These are phyloP conservation scores for Paradoxurus hermaphroditus DNA, from an alignment of 2,113 vertebrate species.

Conservation along the genomic window DNA sequence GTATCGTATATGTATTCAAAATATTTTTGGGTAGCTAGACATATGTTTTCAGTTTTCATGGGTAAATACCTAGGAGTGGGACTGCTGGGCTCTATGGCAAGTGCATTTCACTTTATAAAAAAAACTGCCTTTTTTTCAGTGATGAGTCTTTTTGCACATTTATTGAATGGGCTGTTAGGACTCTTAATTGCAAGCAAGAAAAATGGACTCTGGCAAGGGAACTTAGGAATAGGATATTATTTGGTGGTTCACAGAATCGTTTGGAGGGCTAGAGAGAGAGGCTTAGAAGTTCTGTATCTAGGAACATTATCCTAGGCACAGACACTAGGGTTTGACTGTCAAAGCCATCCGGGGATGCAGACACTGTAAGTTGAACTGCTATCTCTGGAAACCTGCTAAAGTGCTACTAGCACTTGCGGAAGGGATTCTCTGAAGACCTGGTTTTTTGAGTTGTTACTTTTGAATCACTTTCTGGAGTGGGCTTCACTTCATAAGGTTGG, in stretches of 20 bases:
- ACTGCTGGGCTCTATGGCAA: background rate
- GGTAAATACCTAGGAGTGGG: background rate
- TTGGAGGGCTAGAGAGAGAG: background rate
- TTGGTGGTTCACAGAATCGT: background rate
- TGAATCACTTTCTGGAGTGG: background rate
- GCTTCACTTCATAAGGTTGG: background rate
- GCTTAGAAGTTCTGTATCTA: background rate
- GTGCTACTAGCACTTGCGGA: background rate
- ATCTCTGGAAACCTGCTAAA: background rate
- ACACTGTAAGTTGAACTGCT: background rate
- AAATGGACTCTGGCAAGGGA: background rate
- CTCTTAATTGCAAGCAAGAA: background rate
- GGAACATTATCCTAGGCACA: background rate
- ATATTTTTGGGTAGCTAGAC: background rate
- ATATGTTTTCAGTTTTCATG: background rate
- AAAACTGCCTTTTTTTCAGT: background rate
- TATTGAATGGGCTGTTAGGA: background rate
- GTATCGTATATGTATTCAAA: background rate
- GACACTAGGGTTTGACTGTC: background rate
- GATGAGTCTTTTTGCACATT: background rate
- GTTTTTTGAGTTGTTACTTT: background rate
- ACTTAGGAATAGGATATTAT: background rate
- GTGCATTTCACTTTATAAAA: slow-evolving; percentile 12
- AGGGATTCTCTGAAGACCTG: background rate
- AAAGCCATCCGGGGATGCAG: background rate